phyloP scores from a whole-genome alignment of 2,113 vertebrate species.

The Thalassarche chlororhynchos region DNA sequence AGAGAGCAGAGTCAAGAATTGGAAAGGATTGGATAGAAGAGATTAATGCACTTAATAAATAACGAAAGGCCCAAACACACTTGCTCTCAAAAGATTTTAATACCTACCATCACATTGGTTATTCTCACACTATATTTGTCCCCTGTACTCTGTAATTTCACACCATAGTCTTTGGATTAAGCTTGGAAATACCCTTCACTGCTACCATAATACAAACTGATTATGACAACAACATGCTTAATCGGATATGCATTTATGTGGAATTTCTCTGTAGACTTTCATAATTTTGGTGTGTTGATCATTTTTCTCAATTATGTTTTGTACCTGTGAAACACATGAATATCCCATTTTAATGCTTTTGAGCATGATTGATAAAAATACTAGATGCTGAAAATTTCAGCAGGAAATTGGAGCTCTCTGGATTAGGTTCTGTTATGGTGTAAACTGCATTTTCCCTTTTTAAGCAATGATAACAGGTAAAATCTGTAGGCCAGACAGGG shows the following conservation, averaged over 20 bases:
- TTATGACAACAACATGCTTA: not conserved
- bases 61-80: not conserved
- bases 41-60: not conserved
- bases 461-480: not conserved
- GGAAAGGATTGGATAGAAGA: not conserved
- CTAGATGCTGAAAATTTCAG: not conserved
- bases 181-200: not conserved
- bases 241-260: not conserved
- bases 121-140: not conserved
- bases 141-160: not conserved
- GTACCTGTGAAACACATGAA: not conserved
- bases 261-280: not conserved
- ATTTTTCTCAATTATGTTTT: not conserved
- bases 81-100: not conserved
- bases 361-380: not conserved
- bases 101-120: not conserved
- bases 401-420: not conserved
- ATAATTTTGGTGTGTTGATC: not conserved
- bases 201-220: not conserved
- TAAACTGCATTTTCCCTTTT: not conserved
- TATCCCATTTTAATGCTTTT: not conserved
- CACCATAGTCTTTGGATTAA: not conserved
- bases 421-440: not conserved
- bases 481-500: not conserved
- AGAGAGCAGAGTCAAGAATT: not conserved